Evolutionary conservation across 2,888 invertebrate genomes (phyloP).

Genomic region (Aphidoletes aphidimyza): DNA sequence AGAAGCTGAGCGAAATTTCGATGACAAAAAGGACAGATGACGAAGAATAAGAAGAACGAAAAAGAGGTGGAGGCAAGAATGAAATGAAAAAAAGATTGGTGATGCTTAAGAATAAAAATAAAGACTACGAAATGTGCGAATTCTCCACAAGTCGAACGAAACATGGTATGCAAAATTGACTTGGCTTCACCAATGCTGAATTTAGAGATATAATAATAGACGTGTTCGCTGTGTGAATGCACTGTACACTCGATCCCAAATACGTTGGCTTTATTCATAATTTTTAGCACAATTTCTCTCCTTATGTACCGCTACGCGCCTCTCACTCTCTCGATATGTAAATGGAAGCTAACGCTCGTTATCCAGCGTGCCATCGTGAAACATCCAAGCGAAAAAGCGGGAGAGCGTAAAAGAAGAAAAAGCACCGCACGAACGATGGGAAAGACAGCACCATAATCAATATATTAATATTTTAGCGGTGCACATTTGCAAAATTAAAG

Average conservation of each 20-base stretch:
- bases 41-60: no score
- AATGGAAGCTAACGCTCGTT: neutral
- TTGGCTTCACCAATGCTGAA: neutral
- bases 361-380: neutral
- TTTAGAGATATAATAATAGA: no score
- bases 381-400: neutral
- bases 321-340: constrained; percentile 13
- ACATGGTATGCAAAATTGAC: neutral
- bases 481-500: constrained; percentile 2
- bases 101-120: no score
- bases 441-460: neutral
- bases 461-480: neutral
- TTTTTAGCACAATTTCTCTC: neutral
- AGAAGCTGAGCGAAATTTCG: no score
- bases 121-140: no score
- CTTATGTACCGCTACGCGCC: neutral
- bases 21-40: no score
- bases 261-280: neutral
- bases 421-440: neutral
- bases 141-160: neutral
- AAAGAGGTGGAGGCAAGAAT: no score
- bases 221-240: no score
- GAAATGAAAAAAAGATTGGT: no score
- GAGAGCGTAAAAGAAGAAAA: no score
- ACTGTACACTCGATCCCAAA: neutral